A percentile compares a stretch with the other conserved stretches of the same genome.
These are phyloP conservation scores for Caenorhabditis latens DNA, from an alignment of 1,140 invertebrate genomes.

Conservation along the genomic window DNA sequence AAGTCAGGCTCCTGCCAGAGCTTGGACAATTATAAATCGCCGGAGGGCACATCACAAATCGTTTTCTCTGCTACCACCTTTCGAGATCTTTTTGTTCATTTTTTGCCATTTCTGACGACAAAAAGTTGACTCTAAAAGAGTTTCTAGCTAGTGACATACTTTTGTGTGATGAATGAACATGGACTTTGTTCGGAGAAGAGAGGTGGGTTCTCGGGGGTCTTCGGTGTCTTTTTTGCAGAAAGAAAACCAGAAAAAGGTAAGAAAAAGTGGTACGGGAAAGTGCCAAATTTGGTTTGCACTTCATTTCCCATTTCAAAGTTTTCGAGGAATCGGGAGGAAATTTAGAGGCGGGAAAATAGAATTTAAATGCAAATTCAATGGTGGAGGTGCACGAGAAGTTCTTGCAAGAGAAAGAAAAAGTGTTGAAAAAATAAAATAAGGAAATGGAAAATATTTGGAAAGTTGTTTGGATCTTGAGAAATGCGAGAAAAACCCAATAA, in stretches of 20 bases:
- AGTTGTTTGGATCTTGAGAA: not conserved
- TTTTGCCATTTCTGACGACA: not conserved
- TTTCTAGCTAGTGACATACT: not conserved
- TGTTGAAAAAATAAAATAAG: not conserved
- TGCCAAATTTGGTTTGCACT: conserved; percentile 43
- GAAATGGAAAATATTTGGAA: not conserved
- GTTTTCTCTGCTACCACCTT: not conserved
- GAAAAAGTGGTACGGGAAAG: not conserved
- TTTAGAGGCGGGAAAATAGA: not conserved
- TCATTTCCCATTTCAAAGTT: not conserved
- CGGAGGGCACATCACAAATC: conserved; percentile 5
- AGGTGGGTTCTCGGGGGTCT: not conserved
- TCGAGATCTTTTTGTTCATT: not conserved
- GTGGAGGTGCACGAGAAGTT: not conserved
- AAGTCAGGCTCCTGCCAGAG: not conserved
- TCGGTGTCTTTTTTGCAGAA: conserved; percentile 16
- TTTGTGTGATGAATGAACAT: conserved; percentile 23
- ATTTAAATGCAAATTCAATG: conserved; percentile 39
- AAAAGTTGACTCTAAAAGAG: not conserved
- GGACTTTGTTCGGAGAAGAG: conserved; percentile 13
- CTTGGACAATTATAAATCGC: not conserved
- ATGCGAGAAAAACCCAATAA: not conserved
- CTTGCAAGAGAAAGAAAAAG: not conserved
- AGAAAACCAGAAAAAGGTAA: not conserved
- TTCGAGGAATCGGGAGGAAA: not conserved